Conservation (phyloP, 2,113 vertebrate genomes). For the Stictonetta naevosa region DNA sequence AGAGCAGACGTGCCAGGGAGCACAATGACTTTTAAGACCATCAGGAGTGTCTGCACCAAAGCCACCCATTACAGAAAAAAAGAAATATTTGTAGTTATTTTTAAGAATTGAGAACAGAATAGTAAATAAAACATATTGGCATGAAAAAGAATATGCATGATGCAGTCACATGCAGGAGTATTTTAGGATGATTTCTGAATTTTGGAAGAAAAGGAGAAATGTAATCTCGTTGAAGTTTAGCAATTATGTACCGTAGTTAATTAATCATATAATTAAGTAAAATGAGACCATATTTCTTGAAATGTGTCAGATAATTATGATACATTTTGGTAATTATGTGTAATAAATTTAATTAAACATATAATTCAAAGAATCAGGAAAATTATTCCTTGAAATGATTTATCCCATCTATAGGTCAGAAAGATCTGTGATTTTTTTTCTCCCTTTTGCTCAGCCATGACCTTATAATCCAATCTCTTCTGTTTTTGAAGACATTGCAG, state of each 20-base stretch:
- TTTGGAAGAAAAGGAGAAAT: constrained; percentile 41
- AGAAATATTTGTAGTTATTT: not conserved
- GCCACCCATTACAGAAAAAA: not conserved
- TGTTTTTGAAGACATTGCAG: constrained; percentile 2
- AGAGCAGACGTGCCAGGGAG: not conserved
- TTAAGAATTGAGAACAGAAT: not conserved
- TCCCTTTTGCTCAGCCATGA: not conserved
- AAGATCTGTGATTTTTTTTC: constrained; percentile 23
- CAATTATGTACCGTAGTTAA: constrained; percentile 68
- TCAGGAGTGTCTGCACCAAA: not conserved
- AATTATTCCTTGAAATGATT: constrained; percentile 55
- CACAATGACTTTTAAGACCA: not conserved
- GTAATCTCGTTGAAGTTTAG: constrained; percentile 53
- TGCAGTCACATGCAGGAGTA: not conserved
- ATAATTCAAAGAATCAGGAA: constrained; percentile 67
- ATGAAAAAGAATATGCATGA: not conserved
- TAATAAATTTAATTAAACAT: constrained; percentile 76
- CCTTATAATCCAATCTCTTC: not conserved
- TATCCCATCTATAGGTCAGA: constrained; percentile 23
- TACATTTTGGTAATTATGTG: constrained; percentile 69
- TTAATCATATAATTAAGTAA: constrained; percentile 74
- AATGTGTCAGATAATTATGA: constrained; percentile 75
- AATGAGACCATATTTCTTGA: constrained; percentile 70
- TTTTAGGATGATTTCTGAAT: not conserved
- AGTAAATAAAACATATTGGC: not conserved